Evolutionary conservation across 2,888 invertebrate genomes (phyloP), one percentile per base, ranked within the genome.

Genomic region (Noctua pronuba): DNA sequence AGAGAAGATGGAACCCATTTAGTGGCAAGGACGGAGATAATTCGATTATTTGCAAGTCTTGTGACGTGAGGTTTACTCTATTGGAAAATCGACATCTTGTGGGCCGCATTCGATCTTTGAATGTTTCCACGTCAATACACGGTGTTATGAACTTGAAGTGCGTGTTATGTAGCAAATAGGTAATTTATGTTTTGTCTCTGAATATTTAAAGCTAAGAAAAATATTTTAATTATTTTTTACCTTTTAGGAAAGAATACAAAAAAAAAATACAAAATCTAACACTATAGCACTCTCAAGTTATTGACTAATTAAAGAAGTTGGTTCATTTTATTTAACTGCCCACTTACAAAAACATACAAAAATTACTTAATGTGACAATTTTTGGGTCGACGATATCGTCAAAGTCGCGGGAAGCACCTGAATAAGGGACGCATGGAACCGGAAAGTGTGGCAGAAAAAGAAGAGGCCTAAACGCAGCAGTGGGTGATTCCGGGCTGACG

Each of bases 11-110:
- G 58, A 67, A 52, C 13, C 66, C 55, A 75, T 82, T 84, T 68
- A 77, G 69, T 75, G 71, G 73, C 72, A 77, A 76, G 68, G 74
- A 62, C 31, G 24, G 46, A 68, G 62, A 81, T 87, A 80, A 87
- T 84, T 81, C 76, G 66, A 77, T 84, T 87, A 84, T 83, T 83
- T 79, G 73, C 74, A 81, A 69, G 52, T 73, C 75, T 69, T 65
- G 55, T 81, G 80, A 71, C 62, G 41, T 38, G 38, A 77, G 46
- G 11, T 13, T 35, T 64, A 69, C 49, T 87, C 74, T 75, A 71
- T 81, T 64, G 77, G 80, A 86, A 80, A 84, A 84, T 87, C 52
- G 75, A 80, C 82, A 55, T 79, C 52, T 79, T 75, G 49, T 10
- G 65, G 52, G n/a, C n/a, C 8, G 16, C 28, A 64, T 65, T 52